Conservation (phyloP, 2,113 vertebrate genomes). For the Megaceryle maxima region DNA sequence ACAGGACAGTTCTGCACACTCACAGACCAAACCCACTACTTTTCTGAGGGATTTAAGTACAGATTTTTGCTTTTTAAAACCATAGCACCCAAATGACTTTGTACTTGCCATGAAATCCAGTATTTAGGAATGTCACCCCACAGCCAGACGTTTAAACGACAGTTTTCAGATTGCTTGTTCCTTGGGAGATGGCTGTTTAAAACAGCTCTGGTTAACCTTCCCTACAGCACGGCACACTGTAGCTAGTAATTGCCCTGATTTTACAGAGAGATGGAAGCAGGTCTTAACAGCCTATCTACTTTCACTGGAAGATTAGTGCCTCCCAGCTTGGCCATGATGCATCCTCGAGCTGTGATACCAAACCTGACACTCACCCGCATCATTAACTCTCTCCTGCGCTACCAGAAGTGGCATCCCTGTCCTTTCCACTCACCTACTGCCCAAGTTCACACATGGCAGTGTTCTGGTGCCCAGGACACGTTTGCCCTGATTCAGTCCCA, state of each 20-base stretch:
- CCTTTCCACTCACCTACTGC: background rate
- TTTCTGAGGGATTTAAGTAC: background rate
- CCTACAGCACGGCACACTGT: background rate
- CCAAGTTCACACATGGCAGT: rapidly evolving
- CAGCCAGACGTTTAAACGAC: background rate
- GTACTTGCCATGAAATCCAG: background rate
- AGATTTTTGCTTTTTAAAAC: background rate
- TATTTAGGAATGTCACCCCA: background rate
- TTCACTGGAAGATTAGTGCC: background rate
- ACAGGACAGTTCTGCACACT: background rate
- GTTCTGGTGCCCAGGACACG: too few species aligned
- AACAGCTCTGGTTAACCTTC: background rate
- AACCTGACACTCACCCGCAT: background rate
- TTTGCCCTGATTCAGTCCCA: rapidly evolving
- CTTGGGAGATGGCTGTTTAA: background rate
- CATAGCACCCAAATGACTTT: background rate
- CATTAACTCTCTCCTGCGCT: background rate
- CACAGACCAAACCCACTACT: background rate
- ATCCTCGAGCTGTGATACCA: background rate
- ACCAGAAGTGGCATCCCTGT: background rate
- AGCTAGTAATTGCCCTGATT: background rate
- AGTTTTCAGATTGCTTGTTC: background rate
- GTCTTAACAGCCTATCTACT: background rate
- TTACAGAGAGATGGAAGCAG: background rate
- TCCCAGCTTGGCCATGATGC: background rate